Conservation (phyloP, 92 coral and sea anemone genomes). For the Umimayanthus chanpuru region DNA sequence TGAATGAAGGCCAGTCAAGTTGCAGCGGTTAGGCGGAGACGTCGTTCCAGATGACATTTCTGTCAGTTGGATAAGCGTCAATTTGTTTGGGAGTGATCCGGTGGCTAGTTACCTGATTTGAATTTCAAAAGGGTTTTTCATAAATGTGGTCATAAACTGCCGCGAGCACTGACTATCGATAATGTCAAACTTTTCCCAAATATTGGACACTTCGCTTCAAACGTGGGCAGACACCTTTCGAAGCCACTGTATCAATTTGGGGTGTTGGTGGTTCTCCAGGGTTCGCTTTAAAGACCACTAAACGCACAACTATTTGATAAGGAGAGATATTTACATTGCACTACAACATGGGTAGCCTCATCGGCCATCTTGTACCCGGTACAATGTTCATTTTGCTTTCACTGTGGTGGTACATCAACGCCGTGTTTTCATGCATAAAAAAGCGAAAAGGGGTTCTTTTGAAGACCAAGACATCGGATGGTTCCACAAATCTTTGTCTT, state of each 20-base stretch:
- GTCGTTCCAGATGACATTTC: too few relatives aligned
- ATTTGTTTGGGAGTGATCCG: too few relatives aligned
- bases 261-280: neutral
- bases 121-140: too few relatives aligned
- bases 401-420: conserved; percentile 77
- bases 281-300: neutral
- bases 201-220: neutral
- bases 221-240: neutral
- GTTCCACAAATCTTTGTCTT: neutral
- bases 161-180: neutral
- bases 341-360: conserved; percentile 74
- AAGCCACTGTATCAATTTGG: neutral
- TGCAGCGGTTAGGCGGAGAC: neutral
- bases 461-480: neutral
- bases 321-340: neutral
- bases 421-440: conserved; percentile 32
- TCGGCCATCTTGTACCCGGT: conserved; percentile 87
- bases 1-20: neutral
- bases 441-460: neutral
- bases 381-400: conserved; percentile 61
- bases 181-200: too few relatives aligned
- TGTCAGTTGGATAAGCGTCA: too few relatives aligned
- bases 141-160: neutral
- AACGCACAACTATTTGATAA: neutral
- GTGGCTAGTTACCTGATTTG: too few relatives aligned